phyloP scores from a whole-genome alignment of 1,140 invertebrate species.

The Conopomorpha cramerella region DNA sequence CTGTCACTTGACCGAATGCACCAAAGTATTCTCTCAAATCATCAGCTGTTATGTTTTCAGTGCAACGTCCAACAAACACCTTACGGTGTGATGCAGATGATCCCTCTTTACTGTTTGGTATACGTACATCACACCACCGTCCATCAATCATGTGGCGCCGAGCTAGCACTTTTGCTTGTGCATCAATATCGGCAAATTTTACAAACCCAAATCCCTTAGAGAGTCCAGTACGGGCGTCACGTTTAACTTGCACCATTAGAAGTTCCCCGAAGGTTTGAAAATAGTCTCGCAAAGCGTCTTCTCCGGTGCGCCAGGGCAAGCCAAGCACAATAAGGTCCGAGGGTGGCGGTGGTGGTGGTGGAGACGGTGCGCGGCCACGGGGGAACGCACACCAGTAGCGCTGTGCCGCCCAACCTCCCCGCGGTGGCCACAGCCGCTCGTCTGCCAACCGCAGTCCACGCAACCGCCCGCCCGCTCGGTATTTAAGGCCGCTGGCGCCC shows the following conservation, averaged over 20 bases:
- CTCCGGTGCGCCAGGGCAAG: slow-evolving; percentile 78
- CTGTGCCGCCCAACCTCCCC: slow-evolving; percentile 45
- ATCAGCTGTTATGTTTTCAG: slow-evolving; percentile 85
- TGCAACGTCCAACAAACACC: slow-evolving; percentile 94
- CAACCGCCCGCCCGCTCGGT: slow-evolving; percentile 77
- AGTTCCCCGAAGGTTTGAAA: slow-evolving; percentile 80
- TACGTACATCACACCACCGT: slow-evolving; percentile 80
- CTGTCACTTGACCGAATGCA: slow-evolving; percentile 93
- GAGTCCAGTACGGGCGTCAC: slow-evolving; percentile 74
- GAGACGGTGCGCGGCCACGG: slow-evolving; percentile 55
- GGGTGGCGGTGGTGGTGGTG: slow-evolving; percentile 77
- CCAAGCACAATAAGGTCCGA: slow-evolving; percentile 84
- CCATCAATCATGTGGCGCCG: slow-evolving; percentile 79
- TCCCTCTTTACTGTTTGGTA: slow-evolving; percentile 81
- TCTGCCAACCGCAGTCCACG: slow-evolving; percentile 82
- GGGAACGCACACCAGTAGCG: slow-evolving; percentile 55
- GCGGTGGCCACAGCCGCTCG: slow-evolving; percentile 66
- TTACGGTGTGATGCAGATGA: slow-evolving; percentile 88
- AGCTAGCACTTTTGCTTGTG: slow-evolving; percentile 66
- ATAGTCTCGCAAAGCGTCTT: slow-evolving; percentile 74
- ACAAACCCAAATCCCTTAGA: slow-evolving; percentile 87
- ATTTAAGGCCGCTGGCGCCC: slow-evolving; percentile 87
- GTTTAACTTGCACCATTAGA: slow-evolving; percentile 74
- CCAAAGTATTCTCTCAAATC: slow-evolving; percentile 93
- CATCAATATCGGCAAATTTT: slow-evolving; percentile 73